Conservation (phyloP, 2,888 invertebrate species). For the Protophormia terraenovae region DNA sequence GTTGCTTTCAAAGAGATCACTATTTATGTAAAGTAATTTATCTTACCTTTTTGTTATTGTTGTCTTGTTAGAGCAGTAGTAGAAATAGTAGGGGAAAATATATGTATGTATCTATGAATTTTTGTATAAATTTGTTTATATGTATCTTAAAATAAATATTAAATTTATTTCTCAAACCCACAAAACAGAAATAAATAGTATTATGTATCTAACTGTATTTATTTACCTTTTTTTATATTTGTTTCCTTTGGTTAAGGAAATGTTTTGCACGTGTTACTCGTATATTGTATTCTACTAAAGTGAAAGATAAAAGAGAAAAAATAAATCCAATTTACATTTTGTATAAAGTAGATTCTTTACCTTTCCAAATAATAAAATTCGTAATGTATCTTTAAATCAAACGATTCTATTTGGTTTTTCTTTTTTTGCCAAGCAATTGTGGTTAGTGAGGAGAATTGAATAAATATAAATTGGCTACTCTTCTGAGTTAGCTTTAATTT, state of each 20-base stretch:
- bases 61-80: background rate
- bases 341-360: background rate
- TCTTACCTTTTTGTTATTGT: background rate
- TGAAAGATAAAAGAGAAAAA: background rate
- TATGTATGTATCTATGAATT: background rate
- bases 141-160: background rate
- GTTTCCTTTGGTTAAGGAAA: background rate
- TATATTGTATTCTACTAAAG: background rate
- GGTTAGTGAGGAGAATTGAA: background rate
- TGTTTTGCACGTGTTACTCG: background rate
- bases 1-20: background rate
- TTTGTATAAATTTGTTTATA: background rate
- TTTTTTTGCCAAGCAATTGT: constrained; percentile 29
- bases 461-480: background rate
- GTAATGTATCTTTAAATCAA: background rate
- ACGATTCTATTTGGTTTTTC: constrained; percentile 16
- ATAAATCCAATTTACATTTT: constrained; percentile 9
- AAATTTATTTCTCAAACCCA: background rate
- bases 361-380: background rate
- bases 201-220: background rate
- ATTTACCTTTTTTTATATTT: background rate
- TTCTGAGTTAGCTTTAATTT: background rate
- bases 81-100: background rate
- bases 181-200: background rate
- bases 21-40: background rate